phyloP scores from a whole-genome alignment of 2,113 vertebrate species.

The human (Homo sapiens) region DNA sequence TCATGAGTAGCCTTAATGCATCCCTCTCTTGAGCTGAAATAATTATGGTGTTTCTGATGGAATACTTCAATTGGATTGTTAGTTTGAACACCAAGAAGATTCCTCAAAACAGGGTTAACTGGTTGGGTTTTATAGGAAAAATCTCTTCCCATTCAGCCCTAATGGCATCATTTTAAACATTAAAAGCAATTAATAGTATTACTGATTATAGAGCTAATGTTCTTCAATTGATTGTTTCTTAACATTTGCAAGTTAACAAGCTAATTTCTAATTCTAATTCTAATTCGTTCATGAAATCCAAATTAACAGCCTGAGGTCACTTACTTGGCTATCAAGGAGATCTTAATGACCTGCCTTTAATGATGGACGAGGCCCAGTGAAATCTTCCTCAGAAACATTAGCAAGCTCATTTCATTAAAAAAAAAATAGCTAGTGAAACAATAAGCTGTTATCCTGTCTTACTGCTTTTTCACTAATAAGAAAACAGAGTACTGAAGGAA shows the following conservation, averaged over 20 bases:
- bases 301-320: background rate
- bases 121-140: background rate
- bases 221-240: background rate
- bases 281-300: slow-evolving; percentile 26
- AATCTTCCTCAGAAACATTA: background rate
- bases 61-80: background rate
- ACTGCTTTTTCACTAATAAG: background rate
- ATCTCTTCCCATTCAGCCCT: background rate
- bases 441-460: background rate
- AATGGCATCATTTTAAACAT: slow-evolving; percentile 39
- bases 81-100: background rate
- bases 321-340: background rate
- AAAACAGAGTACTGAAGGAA: background rate
- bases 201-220: background rate
- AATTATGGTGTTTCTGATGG: background rate
- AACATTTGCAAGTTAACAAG: slow-evolving; percentile 37
- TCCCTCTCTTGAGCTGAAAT: background rate
- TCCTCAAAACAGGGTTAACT: background rate
- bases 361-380: background rate
- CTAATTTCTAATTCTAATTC: slow-evolving; percentile 36
- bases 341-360: background rate
- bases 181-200: slow-evolving; percentile 12
- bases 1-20: background rate
- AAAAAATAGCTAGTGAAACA: background rate
- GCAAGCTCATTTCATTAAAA: background rate